phyloP scores from a whole-genome alignment of 1,140 invertebrate species.

The Brachystomella parvula region DNA sequence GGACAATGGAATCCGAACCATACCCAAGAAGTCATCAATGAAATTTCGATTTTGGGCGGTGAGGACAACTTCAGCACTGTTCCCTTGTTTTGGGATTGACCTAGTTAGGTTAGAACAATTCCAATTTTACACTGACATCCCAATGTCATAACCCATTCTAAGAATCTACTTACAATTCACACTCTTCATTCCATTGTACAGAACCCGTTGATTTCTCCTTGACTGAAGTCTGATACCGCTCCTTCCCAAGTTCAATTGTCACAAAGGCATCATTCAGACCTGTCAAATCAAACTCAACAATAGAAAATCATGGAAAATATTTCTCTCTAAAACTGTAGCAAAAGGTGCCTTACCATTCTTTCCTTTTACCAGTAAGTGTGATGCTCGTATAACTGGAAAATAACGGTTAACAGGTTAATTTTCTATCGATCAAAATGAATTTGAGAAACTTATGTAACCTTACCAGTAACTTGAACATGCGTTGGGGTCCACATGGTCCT shows the following conservation, averaged over 20 bases:
- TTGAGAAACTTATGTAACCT: slow-evolving; percentile 32
- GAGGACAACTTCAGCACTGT: slow-evolving; percentile 73
- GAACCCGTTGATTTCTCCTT: slow-evolving; percentile 75
- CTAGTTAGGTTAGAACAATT: slow-evolving; percentile 43
- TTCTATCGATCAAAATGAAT: slow-evolving; percentile 10
- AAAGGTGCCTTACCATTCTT: slow-evolving; percentile 67
- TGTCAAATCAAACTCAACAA: slow-evolving; percentile 36
- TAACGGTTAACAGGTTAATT: slow-evolving; percentile 20
- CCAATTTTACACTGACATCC: neutral
- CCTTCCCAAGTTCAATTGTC: slow-evolving; percentile 85
- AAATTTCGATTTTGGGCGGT: slow-evolving; percentile 80
- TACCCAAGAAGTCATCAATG: slow-evolving; percentile 85
- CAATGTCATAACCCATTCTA: neutral
- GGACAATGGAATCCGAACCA: slow-evolving; percentile 68
- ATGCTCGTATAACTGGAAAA: slow-evolving; percentile 61
- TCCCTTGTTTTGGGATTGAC: slow-evolving; percentile 73
- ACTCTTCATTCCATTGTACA: slow-evolving; percentile 92
- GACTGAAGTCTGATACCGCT: slow-evolving; percentile 91
- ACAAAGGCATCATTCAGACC: slow-evolving; percentile 90
- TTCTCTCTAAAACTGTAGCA: no score
- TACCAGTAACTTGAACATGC: slow-evolving; percentile 72
- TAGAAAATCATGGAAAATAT: no score
- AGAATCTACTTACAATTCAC: slow-evolving; percentile 67
- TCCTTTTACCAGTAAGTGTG: slow-evolving; percentile 66
- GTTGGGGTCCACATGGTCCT: slow-evolving; percentile 70